Evolutionary conservation across 2,113 vertebrate species (phyloP).

Genomic region (Micromys minutus): DNA sequence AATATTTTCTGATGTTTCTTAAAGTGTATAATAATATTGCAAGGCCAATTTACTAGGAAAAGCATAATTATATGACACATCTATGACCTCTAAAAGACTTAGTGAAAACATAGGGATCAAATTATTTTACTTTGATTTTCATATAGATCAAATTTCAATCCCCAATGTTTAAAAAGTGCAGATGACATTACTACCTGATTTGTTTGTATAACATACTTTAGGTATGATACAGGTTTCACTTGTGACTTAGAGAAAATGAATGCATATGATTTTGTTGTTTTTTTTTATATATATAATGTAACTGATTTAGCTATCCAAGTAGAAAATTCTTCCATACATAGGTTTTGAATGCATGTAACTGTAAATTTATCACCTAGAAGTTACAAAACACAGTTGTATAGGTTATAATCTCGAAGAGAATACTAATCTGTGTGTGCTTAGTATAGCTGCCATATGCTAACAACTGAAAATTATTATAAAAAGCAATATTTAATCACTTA

Average conservation of each 20-base stretch:
- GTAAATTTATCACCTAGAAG: not conserved
- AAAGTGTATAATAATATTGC: not conserved
- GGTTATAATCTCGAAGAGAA: too few relatives aligned
- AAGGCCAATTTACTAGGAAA: constrained; percentile 43
- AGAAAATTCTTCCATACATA: not conserved
- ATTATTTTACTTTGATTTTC: constrained; percentile 46
- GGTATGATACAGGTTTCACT: not conserved
- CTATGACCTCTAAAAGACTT: constrained; percentile 43
- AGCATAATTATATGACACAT: constrained; percentile 46
- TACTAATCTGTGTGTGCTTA: not conserved
- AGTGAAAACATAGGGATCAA: not conserved
- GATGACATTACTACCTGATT: constrained; percentile 19
- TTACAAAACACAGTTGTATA: not conserved
- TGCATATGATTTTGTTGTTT: too few relatives aligned
- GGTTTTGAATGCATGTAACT: not conserved
- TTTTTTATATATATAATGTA: too few relatives aligned
- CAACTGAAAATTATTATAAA: not conserved
- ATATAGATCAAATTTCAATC: constrained; percentile 19
- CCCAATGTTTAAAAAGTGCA: not conserved
- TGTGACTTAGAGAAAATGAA: constrained; percentile 12
- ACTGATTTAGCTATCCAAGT: not conserved
- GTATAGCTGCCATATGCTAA: not conserved
- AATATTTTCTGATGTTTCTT: constrained; percentile 9
- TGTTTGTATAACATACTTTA: constrained; percentile 53
- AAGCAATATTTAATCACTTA: not conserved